phyloP scores from a whole-genome alignment of 2,113 vertebrate genomes.

The Scophthalmus maximus region DNA sequence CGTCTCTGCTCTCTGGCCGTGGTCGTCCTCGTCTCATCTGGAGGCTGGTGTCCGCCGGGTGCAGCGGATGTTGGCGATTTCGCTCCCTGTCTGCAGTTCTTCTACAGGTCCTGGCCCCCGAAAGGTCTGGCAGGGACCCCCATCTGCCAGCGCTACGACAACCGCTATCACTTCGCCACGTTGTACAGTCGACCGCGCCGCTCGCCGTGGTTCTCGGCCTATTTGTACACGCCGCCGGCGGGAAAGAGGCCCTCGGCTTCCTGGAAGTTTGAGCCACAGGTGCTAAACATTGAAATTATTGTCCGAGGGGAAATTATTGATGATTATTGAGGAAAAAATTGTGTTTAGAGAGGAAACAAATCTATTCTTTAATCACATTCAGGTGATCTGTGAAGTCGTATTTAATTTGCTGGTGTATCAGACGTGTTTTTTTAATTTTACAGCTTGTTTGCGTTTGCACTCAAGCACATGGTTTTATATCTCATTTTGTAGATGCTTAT shows the following conservation, averaged over 20 bases:
- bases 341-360: too few relatives aligned
- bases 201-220: constrained; percentile 76
- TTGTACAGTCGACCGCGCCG: constrained; percentile 73
- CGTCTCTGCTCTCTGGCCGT: background rate
- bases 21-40: background rate
- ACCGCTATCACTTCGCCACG: constrained; percentile 73
- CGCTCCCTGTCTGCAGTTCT: constrained; percentile 62
- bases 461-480: too few relatives aligned
- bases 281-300: too few relatives aligned
- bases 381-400: too few relatives aligned
- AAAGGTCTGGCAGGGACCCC: constrained; percentile 71
- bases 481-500: too few relatives aligned
- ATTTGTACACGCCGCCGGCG: constrained; percentile 46
- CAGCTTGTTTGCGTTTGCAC: too few relatives aligned
- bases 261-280: constrained; percentile 83
- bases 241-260: constrained; percentile 65
- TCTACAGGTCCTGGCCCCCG: constrained; percentile 72
- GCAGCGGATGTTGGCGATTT: constrained; percentile 74
- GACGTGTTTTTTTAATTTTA: too few relatives aligned
- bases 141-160: constrained; percentile 73
- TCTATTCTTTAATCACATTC: too few relatives aligned
- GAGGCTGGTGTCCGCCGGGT: constrained; percentile 9
- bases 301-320: too few relatives aligned
- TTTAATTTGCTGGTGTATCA: too few relatives aligned
- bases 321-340: too few relatives aligned